Evolutionary conservation across 2,113 vertebrate genomes (phyloP).

Genomic region (Lates calcarifer): DNA sequence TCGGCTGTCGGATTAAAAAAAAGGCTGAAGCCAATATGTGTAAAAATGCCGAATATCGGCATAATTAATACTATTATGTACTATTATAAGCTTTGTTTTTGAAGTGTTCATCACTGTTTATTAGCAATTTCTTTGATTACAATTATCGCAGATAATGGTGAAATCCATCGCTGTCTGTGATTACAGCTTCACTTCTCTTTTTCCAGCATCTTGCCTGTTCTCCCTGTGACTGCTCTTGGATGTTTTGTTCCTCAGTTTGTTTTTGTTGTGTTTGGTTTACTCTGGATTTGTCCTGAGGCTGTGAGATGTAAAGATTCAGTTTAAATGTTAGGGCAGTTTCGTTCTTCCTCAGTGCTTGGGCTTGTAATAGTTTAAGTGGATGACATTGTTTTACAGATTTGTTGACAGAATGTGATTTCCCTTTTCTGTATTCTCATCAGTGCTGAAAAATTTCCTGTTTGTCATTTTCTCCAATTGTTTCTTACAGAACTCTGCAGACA

Average conservation of each 20-base stretch:
- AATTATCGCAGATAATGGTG: neutral
- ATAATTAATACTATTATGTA: too few species aligned
- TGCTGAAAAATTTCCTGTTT: neutral
- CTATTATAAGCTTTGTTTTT: neutral
- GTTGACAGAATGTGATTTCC: neutral
- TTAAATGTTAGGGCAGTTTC: neutral
- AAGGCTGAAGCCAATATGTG: too few species aligned
- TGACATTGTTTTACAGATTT: slow-evolving; percentile 14
- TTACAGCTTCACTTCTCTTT: neutral
- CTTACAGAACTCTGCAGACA: neutral
- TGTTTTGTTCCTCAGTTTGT: neutral
- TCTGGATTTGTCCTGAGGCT: slow-evolving; percentile 16
- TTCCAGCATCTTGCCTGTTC: neutral
- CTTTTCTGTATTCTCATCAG: neutral
- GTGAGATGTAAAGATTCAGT: neutral
- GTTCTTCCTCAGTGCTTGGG: neutral
- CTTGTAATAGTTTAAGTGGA: slow-evolving; percentile 1
- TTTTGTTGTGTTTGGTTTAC: neutral
- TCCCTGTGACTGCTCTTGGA: neutral
- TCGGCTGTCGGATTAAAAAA: too few species aligned
- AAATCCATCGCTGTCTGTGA: neutral
- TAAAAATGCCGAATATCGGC: too few species aligned
- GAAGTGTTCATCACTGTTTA: neutral
- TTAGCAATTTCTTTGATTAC: neutral
- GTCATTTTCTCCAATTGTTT: neutral